Conservation (phyloP, 2,797 vertebrate genomes). For the Lates japonicus region DNA sequence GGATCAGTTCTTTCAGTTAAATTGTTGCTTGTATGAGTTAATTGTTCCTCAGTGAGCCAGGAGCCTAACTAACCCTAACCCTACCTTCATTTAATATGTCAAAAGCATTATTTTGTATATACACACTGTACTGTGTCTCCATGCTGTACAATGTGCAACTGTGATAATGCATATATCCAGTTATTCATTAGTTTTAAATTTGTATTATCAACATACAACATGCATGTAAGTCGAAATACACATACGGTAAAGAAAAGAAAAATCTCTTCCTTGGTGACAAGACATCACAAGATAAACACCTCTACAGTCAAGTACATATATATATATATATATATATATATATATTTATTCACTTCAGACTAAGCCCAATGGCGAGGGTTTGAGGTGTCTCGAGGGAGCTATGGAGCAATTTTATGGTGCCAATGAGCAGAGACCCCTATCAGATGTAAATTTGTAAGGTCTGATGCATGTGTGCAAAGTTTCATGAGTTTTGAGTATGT, state of each 20-base stretch:
- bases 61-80: background rate
- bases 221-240: background rate
- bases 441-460: no score
- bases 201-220: background rate
- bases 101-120: background rate
- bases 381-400: no score
- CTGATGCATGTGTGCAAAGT: no score
- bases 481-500: no score
- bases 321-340: no score
- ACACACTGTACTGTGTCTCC: background rate
- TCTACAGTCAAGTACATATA: no score
- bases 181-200: background rate
- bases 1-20: background rate
- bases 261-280: no score
- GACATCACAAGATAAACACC: no score
- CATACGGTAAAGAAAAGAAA: background rate
- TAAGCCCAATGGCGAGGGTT: no score
- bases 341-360: no score
- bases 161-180: background rate
- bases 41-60: background rate
- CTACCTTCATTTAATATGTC: background rate
- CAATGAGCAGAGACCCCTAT: no score
- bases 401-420: no score
- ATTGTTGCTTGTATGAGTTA: background rate
- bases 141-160: constrained; percentile 1